Evolutionary conservation across 1,140 invertebrate species (phyloP), one percentile per base, ranked within the genome.

Genomic region (Drosophila sucinea): DNA sequence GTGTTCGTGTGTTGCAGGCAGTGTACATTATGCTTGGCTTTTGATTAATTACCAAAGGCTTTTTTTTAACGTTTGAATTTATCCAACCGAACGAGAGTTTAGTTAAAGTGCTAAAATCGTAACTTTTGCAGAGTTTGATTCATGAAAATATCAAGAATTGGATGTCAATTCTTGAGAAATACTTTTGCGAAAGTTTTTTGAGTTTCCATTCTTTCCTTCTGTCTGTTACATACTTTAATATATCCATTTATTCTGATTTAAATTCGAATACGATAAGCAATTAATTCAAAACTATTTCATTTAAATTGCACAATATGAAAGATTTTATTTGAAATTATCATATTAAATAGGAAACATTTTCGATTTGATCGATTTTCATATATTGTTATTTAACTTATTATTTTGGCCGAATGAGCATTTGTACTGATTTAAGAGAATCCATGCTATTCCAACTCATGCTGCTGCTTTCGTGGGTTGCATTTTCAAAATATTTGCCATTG

Each of bases 391-490:
- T 3, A 30, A 30, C 30, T 30, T 30, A 2, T 3, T 30, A 73
- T 11, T n/a, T 73, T 1, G 70, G 70, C 1, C 60, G 73, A 41
- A 76, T 73, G 38, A 73, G 51, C 63, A 76, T 62, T 40, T 74
- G 54, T 23, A 62, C 58, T 25, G 54, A 62, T 5, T 10, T 62
- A 0, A 74, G 27, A 29, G 32, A 47, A 29, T 60, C 23, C 2
- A 73, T 4, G 10, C 5, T 10, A 10, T 44, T 6, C 38, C 3
- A 8, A 27, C 38, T 41, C 3, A 5, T 11, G 8, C 11, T n/a
- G 23, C 8, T 4, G 6, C 38, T 40, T 27, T 11, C 8, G 3
- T 1, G 3, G 1, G 10, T 8, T 5, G 5, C 3, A 4, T 17
- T 5, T 0, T 6, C 8, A 29, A 23, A 40, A 32, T 73, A 73